phyloP scores from a whole-genome alignment of 2,888 invertebrate genomes.

The Deroplatys truncata region DNA sequence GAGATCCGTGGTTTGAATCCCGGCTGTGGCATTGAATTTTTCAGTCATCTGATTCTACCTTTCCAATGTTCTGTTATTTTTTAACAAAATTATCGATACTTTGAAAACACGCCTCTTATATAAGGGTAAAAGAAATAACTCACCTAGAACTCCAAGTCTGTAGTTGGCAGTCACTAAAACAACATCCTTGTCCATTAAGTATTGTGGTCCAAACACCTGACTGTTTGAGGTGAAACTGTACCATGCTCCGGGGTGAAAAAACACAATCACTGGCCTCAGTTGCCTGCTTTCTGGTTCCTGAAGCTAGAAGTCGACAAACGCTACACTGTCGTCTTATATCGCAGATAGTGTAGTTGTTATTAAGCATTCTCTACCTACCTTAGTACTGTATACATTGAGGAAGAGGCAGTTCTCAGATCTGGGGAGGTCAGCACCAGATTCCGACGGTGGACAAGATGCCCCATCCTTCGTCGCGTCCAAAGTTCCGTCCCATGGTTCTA shows the following conservation, averaged over 20 bases:
- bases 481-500: conserved; percentile 48
- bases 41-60: too few relatives aligned
- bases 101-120: too few relatives aligned
- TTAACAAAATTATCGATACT: too few relatives aligned
- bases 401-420: not conserved
- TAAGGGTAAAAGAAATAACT: not conserved
- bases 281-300: not conserved
- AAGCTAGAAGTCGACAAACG: not conserved
- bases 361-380: not conserved
- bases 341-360: not conserved
- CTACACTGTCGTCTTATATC: not conserved
- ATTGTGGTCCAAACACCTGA: not conserved
- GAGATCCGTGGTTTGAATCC: too few relatives aligned
- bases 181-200: not conserved
- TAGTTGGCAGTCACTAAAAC: not conserved
- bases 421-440: not conserved
- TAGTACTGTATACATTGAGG: not conserved
- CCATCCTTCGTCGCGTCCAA: conserved; percentile 57
- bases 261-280: not conserved
- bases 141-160: not conserved
- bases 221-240: not conserved
- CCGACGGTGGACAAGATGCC: conserved; percentile 52
- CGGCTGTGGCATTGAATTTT: too few relatives aligned
- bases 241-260: not conserved
- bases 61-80: too few relatives aligned